A percentile compares a stretch with the other conserved stretches of the same genome.
Conservation (phyloP, 2,888 invertebrate genomes). For the Eupelmus urozonus region DNA sequence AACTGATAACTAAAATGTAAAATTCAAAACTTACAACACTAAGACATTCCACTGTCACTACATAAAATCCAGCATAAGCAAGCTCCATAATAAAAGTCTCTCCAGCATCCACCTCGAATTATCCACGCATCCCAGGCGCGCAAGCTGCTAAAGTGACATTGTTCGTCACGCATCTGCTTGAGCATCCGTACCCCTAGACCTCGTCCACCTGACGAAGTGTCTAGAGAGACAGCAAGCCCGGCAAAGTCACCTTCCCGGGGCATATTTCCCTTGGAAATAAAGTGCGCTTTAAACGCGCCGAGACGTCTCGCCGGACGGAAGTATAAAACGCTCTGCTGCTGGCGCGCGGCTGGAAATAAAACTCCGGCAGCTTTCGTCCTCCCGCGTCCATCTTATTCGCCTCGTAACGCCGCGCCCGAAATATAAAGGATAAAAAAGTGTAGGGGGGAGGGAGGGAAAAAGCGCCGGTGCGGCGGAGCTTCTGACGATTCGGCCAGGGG, state of each 20-base stretch:
- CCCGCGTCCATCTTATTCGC: constrained; percentile 54
- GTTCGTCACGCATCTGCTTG: not conserved
- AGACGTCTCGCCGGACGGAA: constrained; percentile 68
- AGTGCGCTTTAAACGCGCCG: constrained; percentile 52
- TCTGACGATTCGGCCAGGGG: constrained; percentile 39
- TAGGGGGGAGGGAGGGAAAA: constrained; percentile 24
- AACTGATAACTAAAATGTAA: too few relatives aligned
- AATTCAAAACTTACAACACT: too few relatives aligned
- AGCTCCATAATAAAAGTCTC: not conserved
- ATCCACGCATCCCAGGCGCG: too few relatives aligned
- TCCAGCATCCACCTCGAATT: not conserved
- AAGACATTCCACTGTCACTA: too few relatives aligned
- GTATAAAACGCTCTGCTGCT: constrained; percentile 65
- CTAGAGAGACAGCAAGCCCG: too few relatives aligned
- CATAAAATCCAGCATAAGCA: not conserved
- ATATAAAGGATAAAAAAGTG: constrained; percentile 21
- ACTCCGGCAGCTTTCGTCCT: constrained; percentile 16
- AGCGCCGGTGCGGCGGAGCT: constrained; percentile 39
- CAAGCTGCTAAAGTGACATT: too few relatives aligned
- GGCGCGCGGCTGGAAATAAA: constrained; percentile 52
- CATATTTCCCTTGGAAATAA: constrained; percentile 54
- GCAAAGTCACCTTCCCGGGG: constrained; percentile 20
- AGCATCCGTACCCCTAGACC: not conserved
- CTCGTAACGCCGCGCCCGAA: constrained; percentile 39
- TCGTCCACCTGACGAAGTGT: constrained; percentile 29